phyloP scores from a whole-genome alignment of 1,140 invertebrate genomes.

The Bradysia coprophila region DNA sequence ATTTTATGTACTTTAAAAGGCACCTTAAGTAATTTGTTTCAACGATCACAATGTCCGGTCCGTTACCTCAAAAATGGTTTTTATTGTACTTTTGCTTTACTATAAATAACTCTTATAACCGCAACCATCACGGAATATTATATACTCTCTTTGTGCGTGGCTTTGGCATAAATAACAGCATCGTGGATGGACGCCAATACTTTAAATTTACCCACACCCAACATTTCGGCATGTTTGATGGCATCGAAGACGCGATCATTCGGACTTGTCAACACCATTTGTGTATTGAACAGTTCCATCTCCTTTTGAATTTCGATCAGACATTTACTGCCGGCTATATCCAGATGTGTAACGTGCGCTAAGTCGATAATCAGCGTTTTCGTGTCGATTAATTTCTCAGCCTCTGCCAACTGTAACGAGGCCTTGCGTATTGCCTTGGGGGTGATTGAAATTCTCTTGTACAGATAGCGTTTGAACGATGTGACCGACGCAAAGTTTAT shows the following conservation, averaged over 20 bases:
- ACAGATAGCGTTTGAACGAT: slow-evolving; percentile 15
- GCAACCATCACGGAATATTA: too few species aligned
- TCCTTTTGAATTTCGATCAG: slow-evolving; percentile 18
- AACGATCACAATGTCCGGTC: too few species aligned
- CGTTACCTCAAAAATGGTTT: too few species aligned
- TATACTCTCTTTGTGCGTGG: too few species aligned
- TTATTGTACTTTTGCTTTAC: too few species aligned
- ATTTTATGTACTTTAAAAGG: too few species aligned
- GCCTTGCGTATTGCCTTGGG: slow-evolving; percentile 4
- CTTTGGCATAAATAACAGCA: slow-evolving; percentile 16
- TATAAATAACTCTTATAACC: too few species aligned
- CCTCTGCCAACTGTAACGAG: slow-evolving; percentile 2
- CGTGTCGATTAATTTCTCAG: slow-evolving; percentile 7
- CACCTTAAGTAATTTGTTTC: too few species aligned
- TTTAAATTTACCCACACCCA: slow-evolving; percentile 19
- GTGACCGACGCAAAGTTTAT: slow-evolving; percentile 19
- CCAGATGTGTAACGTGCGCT: slow-evolving; percentile 17
- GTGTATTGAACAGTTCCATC: slow-evolving; percentile 10
- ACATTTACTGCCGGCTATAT: slow-evolving; percentile 16
- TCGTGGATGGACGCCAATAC: slow-evolving; percentile 21
- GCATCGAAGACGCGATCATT: slow-evolving; percentile 21
- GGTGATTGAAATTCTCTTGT: slow-evolving; percentile 7
- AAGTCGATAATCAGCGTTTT: slow-evolving; percentile 16
- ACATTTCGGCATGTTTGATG: slow-evolving; percentile 17
- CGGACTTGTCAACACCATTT: slow-evolving; percentile 14